Conservation (phyloP, 2,888 invertebrate species). For the Protodeltote pygarga region DNA sequence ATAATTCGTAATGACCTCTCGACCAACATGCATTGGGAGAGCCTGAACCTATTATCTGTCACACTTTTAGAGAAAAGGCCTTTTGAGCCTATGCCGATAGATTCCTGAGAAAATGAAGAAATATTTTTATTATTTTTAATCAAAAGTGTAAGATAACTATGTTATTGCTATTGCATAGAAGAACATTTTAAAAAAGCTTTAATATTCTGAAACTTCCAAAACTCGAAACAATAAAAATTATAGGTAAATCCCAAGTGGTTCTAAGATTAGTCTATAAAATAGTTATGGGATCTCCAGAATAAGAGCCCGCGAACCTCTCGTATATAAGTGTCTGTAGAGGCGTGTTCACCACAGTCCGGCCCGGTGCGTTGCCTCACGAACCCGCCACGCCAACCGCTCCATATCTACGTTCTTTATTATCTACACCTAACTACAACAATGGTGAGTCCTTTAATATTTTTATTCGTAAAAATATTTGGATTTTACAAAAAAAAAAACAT, state of each 20-base stretch:
- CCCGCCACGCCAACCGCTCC: constrained; percentile 67
- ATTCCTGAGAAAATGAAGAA: background rate
- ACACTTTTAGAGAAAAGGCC: too few relatives aligned
- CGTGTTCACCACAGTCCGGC: constrained; percentile 70
- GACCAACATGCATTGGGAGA: too few relatives aligned
- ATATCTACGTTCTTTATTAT: constrained; percentile 22
- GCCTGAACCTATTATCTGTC: too few relatives aligned
- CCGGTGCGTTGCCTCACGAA: constrained; percentile 82
- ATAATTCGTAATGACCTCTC: too few relatives aligned
- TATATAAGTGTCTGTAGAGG: constrained; percentile 58
- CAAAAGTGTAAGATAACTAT: too few relatives aligned
- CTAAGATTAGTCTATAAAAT: constrained; percentile 22
- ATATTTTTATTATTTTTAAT: background rate
- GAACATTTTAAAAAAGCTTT: too few relatives aligned
- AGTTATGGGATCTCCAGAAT: constrained; percentile 60
- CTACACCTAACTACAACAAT: constrained; percentile 28
- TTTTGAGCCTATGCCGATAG: too few relatives aligned
- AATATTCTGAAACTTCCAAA: too few relatives aligned
- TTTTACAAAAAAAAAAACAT: background rate
- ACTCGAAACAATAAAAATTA: background rate
- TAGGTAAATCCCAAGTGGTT: constrained; percentile 12
- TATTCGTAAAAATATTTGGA: background rate
- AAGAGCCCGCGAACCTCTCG: constrained; percentile 42
- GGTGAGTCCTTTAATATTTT: constrained; percentile 34
- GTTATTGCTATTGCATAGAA: too few relatives aligned